phyloP scores from a whole-genome alignment of 2,888 invertebrate genomes.

The Dendrolimus houi region DNA sequence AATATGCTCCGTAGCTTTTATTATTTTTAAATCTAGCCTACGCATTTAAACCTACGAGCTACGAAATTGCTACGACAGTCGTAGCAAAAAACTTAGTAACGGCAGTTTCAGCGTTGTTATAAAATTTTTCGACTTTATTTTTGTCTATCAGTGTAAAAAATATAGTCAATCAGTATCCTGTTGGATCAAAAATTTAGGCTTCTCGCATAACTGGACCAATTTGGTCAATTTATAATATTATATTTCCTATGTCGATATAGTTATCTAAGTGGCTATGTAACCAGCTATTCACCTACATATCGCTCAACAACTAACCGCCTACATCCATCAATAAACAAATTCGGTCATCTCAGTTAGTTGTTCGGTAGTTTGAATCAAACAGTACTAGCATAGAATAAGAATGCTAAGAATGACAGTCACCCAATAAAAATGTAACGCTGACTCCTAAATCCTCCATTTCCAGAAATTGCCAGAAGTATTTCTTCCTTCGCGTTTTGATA shows the following conservation, averaged over 20 bases:
- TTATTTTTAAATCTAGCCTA: not conserved
- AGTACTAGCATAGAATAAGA: no score
- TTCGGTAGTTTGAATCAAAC: conserved; percentile 3
- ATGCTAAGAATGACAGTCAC: no score
- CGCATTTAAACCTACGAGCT: conserved; percentile 4
- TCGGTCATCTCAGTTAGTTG: conserved; percentile 40
- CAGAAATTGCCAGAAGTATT: no score
- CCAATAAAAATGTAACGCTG: no score
- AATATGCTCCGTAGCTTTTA: not conserved
- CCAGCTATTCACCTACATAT: not conserved
- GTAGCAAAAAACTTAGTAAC: conserved; percentile 8
- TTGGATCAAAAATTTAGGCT: not conserved
- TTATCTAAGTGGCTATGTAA: not conserved
- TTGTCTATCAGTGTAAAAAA: not conserved
- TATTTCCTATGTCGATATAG: not conserved
- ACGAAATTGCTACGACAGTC: conserved; percentile 15
- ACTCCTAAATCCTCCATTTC: no score
- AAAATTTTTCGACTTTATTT: not conserved
- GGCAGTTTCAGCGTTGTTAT: not conserved
- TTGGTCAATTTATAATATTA: not conserved
- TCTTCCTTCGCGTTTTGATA: no score
- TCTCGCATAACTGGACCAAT: not conserved
- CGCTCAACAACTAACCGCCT: conserved; percentile 21
- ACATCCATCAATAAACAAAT: conserved; percentile 40
- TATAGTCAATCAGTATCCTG: not conserved